Conservation (phyloP, 2,888 invertebrate species). For the Acanthacorydalis orientalis region DNA sequence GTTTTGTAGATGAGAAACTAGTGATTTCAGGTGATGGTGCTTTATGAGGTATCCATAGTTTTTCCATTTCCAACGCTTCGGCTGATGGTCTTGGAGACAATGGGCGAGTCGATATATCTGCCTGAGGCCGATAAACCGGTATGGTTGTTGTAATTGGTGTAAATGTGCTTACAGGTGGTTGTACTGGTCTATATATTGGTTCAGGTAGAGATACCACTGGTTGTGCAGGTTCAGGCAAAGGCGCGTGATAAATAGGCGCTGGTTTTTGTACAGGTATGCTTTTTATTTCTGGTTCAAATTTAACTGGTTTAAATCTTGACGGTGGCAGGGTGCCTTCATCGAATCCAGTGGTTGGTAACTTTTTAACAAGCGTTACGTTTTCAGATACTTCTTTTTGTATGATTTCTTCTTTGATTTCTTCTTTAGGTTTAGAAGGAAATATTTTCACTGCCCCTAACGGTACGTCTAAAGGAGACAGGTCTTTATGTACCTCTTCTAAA, state of each 20-base stretch:
- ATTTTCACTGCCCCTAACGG: slow-evolving; percentile 40
- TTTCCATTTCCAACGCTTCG: slow-evolving; percentile 49
- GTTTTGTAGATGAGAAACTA: slow-evolving; percentile 13
- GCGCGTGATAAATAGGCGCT: slow-evolving; percentile 12
- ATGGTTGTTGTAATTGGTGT: slow-evolving; percentile 4
- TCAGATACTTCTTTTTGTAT: slow-evolving; percentile 8
- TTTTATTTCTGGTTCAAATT: slow-evolving; percentile 5
- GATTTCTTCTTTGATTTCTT: slow-evolving; percentile 8
- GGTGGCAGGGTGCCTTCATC: background rate
- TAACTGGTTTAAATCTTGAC: background rate
- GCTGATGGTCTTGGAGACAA: slow-evolving; percentile 39
- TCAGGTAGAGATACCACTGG: slow-evolving; percentile 8
- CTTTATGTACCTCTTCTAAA: slow-evolving; percentile 38
- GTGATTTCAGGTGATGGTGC: slow-evolving; percentile 16
- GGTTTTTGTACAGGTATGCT: slow-evolving; percentile 7
- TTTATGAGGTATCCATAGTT: slow-evolving; percentile 35
- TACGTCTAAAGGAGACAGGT: slow-evolving; percentile 29
- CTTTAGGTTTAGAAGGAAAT: slow-evolving; percentile 23
- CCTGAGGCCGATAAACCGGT: slow-evolving; percentile 23
- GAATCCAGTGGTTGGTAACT: slow-evolving; percentile 6
- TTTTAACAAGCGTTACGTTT: background rate
- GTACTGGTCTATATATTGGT: slow-evolving; percentile 5
- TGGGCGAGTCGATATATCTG: slow-evolving; percentile 22
- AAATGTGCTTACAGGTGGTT: slow-evolving; percentile 11
- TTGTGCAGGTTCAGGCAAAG: background rate